Evolutionary conservation across 2,797 vertebrate species (phyloP).

Genomic region (Bovichtus diacanthus): DNA sequence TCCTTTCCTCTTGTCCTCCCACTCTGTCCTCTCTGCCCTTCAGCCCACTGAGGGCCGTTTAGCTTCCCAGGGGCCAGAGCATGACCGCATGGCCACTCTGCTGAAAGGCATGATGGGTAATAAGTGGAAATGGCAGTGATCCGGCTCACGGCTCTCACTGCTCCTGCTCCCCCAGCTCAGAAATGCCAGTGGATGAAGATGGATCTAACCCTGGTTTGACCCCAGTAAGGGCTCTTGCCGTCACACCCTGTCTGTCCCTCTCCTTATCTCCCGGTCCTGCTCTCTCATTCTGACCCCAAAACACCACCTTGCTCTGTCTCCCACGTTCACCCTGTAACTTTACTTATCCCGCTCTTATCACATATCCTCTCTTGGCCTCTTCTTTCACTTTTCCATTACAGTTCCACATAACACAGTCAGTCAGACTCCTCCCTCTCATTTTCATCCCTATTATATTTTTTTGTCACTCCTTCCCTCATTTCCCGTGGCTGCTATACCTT

Average conservation of each 20-base stretch:
- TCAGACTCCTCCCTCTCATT: constrained; percentile 48
- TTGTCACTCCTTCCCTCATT: constrained; percentile 61
- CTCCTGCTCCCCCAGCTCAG: constrained; percentile 62
- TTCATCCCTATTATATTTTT: constrained; percentile 63
- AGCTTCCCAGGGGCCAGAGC: constrained; percentile 73
- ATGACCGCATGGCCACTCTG: constrained; percentile 73
- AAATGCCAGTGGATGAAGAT: constrained; percentile 77
- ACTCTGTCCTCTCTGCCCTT: constrained; percentile 54
- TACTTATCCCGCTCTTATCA: constrained; percentile 55
- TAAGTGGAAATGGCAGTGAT: constrained; percentile 83
- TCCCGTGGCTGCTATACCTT: constrained; percentile 51
- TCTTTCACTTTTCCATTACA: constrained; percentile 32
- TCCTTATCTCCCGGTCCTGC: constrained; percentile 49
- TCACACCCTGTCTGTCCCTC: constrained; percentile 49
- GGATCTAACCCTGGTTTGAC: constrained; percentile 74
- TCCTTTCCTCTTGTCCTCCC: constrained; percentile 33
- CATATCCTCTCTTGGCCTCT: constrained; percentile 45
- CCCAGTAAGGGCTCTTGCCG: constrained; percentile 60
- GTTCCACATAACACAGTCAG: constrained; percentile 41
- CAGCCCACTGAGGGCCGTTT: constrained; percentile 74
- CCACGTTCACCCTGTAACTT: constrained; percentile 38
- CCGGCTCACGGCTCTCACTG: constrained; percentile 69
- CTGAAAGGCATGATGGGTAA: constrained; percentile 85
- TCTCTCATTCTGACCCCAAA: constrained; percentile 60
- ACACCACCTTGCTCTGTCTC: constrained; percentile 43